These are phyloP conservation scores for Cataglyphis livida DNA, from an alignment of 2,888 invertebrate genomes.

Conservation along the genomic window DNA sequence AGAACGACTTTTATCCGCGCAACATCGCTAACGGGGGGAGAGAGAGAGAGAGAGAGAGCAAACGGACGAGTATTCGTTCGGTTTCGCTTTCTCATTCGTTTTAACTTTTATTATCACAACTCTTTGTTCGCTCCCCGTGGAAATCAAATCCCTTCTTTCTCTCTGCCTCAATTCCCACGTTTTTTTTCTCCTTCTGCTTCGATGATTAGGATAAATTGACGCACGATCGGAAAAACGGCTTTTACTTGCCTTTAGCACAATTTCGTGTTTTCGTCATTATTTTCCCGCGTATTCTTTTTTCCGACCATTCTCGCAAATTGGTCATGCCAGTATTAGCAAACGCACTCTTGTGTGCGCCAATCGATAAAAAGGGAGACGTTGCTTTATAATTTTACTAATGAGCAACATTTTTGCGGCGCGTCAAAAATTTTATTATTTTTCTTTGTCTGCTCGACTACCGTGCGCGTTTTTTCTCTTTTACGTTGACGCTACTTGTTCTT, in stretches of 20 bases:
- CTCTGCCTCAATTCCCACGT: neutral
- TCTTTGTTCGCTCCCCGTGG: constrained; percentile 72
- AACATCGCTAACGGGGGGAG: constrained; percentile 6
- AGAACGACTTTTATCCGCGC: constrained; percentile 3
- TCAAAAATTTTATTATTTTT: constrained; percentile 60
- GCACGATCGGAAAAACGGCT: constrained; percentile 45
- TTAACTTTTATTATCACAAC: constrained; percentile 59
- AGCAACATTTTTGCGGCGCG: constrained; percentile 53
- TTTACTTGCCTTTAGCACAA: constrained; percentile 77
- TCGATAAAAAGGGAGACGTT: constrained; percentile 58
- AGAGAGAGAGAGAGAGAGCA: neutral
- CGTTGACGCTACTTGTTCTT: neutral
- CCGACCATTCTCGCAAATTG: constrained; percentile 20
- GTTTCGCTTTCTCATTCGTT: constrained; percentile 28
- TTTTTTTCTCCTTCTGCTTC: constrained; percentile 44
- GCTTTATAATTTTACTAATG: constrained; percentile 74
- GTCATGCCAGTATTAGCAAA: neutral
- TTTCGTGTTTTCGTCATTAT: constrained; percentile 79
- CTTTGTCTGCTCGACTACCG: neutral
- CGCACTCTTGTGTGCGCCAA: constrained; percentile 30
- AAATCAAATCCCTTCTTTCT: constrained; percentile 75
- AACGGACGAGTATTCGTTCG: constrained; percentile 7
- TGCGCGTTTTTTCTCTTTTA: constrained; percentile 6
- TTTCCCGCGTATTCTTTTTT: constrained; percentile 11
- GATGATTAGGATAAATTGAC: constrained; percentile 82